These are phyloP conservation scores for Nemapogon koenigi DNA, from an alignment of 2,888 invertebrate species.

Conservation along the genomic window DNA sequence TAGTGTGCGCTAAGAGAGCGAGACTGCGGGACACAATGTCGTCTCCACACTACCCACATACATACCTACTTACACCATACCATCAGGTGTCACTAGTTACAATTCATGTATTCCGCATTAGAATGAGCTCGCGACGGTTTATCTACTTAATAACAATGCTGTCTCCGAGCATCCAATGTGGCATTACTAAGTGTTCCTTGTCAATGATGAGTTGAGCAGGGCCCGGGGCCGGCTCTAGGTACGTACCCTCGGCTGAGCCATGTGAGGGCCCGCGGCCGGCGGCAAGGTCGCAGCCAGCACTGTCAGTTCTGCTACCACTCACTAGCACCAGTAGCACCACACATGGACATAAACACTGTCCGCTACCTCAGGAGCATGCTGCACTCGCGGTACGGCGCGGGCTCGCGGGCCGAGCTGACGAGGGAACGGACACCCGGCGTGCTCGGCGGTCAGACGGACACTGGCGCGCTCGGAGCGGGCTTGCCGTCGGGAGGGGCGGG, in stretches of 20 bases:
- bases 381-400: slow-evolving; percentile 54
- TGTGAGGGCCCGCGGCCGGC: slow-evolving; percentile 77
- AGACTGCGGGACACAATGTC: slow-evolving; percentile 12
- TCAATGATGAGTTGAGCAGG: no score
- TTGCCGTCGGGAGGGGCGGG: slow-evolving; percentile 27
- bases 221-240: no score
- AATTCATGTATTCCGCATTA: no score
- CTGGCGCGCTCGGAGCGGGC: slow-evolving; percentile 46
- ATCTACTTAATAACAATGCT: no score
- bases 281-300: slow-evolving; percentile 64
- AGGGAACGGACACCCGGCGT: slow-evolving; percentile 64
- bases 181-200: no score
- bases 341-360: slow-evolving; percentile 61
- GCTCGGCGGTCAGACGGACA: slow-evolving; percentile 64
- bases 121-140: no score
- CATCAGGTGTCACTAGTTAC: no score
- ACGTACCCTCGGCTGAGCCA: slow-evolving; percentile 92
- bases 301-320: slow-evolving; percentile 56
- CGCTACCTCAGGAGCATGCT: slow-evolving; percentile 64
- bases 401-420: slow-evolving; percentile 57
- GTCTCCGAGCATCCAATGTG: no score
- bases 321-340: slow-evolving; percentile 56
- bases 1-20: slow-evolving; percentile 44
- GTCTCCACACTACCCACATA: no score
- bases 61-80: no score